phyloP scores from a whole-genome alignment of 2,113 vertebrate genomes.

The Heteronetta atricapilla region DNA sequence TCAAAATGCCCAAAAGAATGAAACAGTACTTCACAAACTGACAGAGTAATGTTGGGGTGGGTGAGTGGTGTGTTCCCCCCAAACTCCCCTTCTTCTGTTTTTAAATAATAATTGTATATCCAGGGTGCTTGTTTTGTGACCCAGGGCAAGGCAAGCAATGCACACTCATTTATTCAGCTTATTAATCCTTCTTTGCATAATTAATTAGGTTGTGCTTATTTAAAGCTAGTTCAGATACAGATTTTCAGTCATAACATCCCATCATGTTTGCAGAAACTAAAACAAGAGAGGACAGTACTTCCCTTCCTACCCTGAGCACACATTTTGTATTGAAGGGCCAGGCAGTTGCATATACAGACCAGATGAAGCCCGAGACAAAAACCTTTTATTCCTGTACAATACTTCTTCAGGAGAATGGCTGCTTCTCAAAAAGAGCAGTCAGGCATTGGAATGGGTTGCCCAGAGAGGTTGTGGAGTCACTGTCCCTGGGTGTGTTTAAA shows the following conservation, averaged over 20 bases:
- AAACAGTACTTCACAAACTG: neutral
- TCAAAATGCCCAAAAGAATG: conserved; percentile 3
- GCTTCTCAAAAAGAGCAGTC: neutral
- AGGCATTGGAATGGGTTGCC: no score
- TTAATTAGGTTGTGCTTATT: neutral
- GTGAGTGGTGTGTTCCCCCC: neutral
- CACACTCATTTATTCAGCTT: neutral
- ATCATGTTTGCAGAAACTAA: neutral
- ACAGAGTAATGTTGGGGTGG: neutral
- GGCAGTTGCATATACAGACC: rapidly evolving
- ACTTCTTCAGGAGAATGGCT: neutral
- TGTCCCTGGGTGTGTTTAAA: no score
- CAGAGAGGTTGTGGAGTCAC: no score
- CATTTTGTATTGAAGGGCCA: neutral
- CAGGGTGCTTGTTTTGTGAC: neutral
- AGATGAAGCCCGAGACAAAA: rapidly evolving
- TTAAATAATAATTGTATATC: neutral
- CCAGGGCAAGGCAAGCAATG: neutral
- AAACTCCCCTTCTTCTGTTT: neutral
- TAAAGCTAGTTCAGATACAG: neutral
- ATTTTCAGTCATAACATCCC: neutral
- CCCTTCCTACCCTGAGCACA: neutral
- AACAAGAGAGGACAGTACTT: neutral
- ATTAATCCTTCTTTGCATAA: neutral
- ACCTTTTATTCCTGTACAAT: neutral